A percentile compares a stretch with the other conserved stretches of the same genome.
These are phyloP conservation scores for Recurvirostra avosetta DNA, from an alignment of 2,113 vertebrate genomes.

Conservation along the genomic window DNA sequence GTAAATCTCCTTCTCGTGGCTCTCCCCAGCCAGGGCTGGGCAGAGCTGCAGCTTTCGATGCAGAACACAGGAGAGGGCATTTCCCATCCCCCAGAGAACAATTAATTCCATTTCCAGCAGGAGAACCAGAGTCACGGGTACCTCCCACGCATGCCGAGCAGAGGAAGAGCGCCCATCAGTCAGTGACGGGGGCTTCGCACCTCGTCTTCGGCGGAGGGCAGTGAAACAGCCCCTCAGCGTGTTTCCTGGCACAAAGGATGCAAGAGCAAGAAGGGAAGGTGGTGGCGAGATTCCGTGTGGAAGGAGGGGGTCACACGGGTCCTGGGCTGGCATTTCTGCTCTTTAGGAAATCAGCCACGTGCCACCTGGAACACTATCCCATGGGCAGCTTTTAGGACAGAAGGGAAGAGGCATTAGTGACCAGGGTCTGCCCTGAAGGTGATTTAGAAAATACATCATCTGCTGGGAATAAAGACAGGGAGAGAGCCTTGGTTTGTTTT, in stretches of 20 bases:
- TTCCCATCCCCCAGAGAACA: background rate
- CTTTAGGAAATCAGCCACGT: background rate
- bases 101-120: background rate
- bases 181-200: background rate
- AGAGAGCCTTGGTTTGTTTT: no score
- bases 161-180: background rate
- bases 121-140: background rate
- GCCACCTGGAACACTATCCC: background rate
- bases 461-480: background rate
- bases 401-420: background rate
- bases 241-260: background rate
- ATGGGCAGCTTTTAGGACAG: background rate
- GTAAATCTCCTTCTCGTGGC: background rate
- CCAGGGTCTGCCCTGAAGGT: background rate
- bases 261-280: background rate
- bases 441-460: background rate
- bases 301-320: background rate
- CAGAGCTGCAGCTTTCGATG: background rate
- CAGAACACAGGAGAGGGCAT: background rate
- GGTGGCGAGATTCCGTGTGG: background rate
- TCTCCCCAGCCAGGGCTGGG: background rate
- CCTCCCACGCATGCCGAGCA: background rate
- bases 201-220: background rate
- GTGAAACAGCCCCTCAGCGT: accelerated
- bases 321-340: background rate